Conservation (phyloP, 2,888 invertebrate species). For the Rhagium mordax region DNA sequence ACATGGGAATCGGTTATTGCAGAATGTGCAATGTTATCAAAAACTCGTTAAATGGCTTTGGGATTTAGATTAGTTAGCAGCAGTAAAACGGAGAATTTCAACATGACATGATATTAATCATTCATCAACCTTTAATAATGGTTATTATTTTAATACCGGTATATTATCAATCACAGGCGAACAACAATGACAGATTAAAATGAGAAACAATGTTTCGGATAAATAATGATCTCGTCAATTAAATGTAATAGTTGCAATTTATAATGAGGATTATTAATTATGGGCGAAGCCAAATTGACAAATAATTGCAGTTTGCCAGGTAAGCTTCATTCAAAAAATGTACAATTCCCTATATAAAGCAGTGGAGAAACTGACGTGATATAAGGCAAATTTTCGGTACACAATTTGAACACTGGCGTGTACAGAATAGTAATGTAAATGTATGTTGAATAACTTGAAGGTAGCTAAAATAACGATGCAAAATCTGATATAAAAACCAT, state of each 20-base stretch:
- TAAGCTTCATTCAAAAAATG: too few species aligned
- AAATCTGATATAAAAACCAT: too few species aligned
- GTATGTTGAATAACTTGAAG: too few species aligned
- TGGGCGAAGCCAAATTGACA: too few species aligned
- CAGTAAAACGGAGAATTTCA: not conserved
- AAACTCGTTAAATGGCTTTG: slow-evolving; percentile 5
- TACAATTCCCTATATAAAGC: too few species aligned
- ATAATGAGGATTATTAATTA: not conserved
- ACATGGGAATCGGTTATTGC: slow-evolving; percentile 10
- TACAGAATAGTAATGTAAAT: too few species aligned
- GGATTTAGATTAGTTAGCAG: not conserved
- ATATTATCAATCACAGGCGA: not conserved
- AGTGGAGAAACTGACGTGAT: too few species aligned
- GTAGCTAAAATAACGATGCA: too few species aligned
- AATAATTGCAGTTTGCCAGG: too few species aligned
- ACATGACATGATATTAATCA: slow-evolving; percentile 9
- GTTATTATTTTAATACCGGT: slow-evolving; percentile 4
- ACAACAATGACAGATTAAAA: not conserved
- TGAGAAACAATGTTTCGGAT: not conserved
- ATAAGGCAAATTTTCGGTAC: too few species aligned
- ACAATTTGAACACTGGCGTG: too few species aligned
- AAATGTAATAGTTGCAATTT: not conserved
- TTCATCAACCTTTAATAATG: not conserved
- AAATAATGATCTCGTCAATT: not conserved
- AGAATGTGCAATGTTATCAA: not conserved